Conservation (phyloP, 2,888 invertebrate genomes). For the Brachyptera putata region DNA sequence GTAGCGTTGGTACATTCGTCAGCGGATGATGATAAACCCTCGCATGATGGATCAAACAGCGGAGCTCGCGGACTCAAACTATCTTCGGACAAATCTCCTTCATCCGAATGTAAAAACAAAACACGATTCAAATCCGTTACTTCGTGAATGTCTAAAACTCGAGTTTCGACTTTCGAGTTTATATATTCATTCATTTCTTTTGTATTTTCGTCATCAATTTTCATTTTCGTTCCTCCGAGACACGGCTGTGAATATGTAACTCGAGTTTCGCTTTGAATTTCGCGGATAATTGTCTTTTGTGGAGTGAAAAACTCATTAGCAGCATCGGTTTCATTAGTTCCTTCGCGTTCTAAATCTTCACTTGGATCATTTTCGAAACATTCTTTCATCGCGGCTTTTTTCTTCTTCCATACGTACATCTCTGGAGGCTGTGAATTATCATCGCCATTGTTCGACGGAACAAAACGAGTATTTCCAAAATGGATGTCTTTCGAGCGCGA, state of each 20-base stretch:
- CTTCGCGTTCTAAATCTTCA: not conserved
- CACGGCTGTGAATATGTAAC: too few species aligned
- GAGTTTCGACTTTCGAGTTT: not conserved
- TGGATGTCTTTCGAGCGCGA: not conserved
- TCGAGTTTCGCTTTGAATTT: too few species aligned
- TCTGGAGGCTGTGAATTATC: not conserved
- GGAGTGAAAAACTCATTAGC: not conserved
- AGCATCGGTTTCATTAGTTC: too few species aligned
- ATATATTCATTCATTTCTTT: not conserved
- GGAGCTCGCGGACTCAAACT: slow-evolving; percentile 10
- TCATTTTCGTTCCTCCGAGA: not conserved
- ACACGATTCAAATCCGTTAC: not conserved
- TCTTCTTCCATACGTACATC: slow-evolving; percentile 15
- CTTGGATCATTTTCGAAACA: not conserved
- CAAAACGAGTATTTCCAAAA: not conserved
- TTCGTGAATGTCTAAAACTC: not conserved
- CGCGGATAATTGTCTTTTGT: not conserved
- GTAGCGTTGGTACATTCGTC: not conserved
- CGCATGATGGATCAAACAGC: not conserved
- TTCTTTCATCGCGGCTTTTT: slow-evolving; percentile 12
- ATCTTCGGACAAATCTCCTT: not conserved
- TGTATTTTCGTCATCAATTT: not conserved
- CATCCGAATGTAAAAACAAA: not conserved
- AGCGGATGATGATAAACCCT: not conserved
- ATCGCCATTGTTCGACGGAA: not conserved